A percentile compares a stretch with the other conserved stretches of the same genome.
These are phyloP conservation scores for Microtus oregoni DNA, from an alignment of 2,113 vertebrate genomes.

Conservation along the genomic window DNA sequence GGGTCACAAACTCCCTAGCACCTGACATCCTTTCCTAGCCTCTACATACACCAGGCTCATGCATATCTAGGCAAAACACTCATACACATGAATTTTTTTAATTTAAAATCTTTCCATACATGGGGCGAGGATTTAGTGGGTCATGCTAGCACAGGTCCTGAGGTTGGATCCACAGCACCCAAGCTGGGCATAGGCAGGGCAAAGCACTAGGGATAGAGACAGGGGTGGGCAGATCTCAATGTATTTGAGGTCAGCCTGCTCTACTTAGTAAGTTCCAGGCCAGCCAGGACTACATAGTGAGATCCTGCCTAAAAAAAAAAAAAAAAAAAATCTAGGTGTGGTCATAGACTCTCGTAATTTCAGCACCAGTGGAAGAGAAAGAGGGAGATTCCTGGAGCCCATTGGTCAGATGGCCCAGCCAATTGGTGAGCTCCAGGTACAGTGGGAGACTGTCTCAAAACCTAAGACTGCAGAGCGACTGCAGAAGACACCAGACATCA, in stretches of 20 bases:
- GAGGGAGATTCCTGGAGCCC: not conserved
- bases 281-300: not conserved
- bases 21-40: not conserved
- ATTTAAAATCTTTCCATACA: not conserved
- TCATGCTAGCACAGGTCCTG: not conserved
- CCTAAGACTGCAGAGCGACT: not conserved
- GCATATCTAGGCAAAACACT: not conserved
- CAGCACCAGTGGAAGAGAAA: not conserved
- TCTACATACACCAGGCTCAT: not conserved
- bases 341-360: not conserved
- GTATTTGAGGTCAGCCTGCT: not conserved
- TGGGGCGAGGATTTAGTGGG: not conserved
- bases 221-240: not conserved
- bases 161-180: no score
- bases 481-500: not conserved
- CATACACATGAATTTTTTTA: not conserved
- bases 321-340: not conserved
- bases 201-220: not conserved
- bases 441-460: not conserved
- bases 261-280: not conserved
- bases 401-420: not conserved
- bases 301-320: not conserved
- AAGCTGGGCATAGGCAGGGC: not conserved
- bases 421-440: not conserved
- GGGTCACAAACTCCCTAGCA: not conserved